These are phyloP conservation scores for Chrysotoxum bicinctum DNA, from an alignment of 2,888 invertebrate genomes.

Conservation along the genomic window DNA sequence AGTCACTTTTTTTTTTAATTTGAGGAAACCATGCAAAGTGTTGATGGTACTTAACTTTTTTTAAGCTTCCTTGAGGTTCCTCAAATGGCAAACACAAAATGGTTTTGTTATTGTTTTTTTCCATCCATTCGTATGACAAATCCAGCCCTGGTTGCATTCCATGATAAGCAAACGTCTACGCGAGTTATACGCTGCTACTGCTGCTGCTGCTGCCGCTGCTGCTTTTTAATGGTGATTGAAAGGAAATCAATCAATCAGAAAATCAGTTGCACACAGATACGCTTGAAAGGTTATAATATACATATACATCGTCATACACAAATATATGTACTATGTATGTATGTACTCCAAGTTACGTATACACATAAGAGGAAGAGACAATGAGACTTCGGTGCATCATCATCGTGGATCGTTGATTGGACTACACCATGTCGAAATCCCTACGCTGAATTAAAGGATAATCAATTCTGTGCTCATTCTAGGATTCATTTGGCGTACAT, in stretches of 20 bases:
- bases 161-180: neutral
- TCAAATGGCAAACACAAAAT: no score
- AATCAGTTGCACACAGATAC: conserved; percentile 66
- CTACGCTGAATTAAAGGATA: conserved; percentile 66
- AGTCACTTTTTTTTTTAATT: no score
- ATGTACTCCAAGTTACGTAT: neutral
- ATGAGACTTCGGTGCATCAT: conserved; percentile 31
- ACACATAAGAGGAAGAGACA: neutral
- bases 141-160: neutral
- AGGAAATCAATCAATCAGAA: conserved; percentile 72
- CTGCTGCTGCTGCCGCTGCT: conserved; percentile 33
- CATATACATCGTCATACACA: neutral
- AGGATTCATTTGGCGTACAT: conserved; percentile 44
- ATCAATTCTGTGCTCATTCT: conserved; percentile 68
- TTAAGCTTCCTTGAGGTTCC: no score
- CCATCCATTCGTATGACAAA: neutral
- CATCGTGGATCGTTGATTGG: conserved; percentile 57
- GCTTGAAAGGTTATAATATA: neutral
- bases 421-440: conserved; percentile 45
- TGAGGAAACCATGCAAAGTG: no score
- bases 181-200: neutral
- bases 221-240: conserved; percentile 67
- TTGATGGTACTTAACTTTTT: no score
- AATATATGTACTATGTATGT: no score
- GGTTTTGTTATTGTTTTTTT: no score